Evolutionary conservation across 2,113 vertebrate species (phyloP).

Genomic region (Chauna torquata): DNA sequence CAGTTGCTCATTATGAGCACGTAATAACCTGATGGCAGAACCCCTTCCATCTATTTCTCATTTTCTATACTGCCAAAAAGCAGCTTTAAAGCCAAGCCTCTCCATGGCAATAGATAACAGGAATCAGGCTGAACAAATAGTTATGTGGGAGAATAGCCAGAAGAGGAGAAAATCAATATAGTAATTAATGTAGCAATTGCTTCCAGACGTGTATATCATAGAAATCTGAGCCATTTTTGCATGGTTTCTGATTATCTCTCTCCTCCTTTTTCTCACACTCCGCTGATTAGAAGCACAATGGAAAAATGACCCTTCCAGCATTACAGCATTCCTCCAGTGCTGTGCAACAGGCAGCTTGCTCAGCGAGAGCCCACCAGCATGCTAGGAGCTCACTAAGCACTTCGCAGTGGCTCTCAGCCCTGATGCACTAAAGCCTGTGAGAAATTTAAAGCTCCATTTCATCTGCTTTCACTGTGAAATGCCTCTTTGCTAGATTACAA

Average conservation of each 20-base stretch:
- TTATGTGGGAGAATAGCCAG: background rate
- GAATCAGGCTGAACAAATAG: constrained; percentile 11
- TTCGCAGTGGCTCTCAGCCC: background rate
- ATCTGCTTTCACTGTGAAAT: constrained; percentile 10
- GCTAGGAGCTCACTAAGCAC: background rate
- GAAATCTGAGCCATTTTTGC: background rate
- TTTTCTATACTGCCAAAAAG: background rate
- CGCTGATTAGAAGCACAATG: background rate
- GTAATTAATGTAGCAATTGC: constrained; percentile 1
- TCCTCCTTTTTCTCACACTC: background rate
- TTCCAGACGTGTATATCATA: background rate
- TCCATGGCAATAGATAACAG: background rate
- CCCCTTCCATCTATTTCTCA: background rate
- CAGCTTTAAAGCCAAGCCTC: background rate
- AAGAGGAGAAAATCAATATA: background rate
- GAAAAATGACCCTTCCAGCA: background rate
- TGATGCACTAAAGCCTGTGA: background rate
- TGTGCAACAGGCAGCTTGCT: rapidly evolving
- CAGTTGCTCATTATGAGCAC: background rate
- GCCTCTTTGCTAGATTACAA: background rate
- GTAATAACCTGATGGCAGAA: background rate
- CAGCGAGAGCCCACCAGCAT: background rate
- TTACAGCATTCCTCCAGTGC: background rate
- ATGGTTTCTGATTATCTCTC: background rate
- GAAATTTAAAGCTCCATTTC: constrained; percentile 33